Evolutionary conservation across 1,140 invertebrate genomes (phyloP), one percentile per base, ranked within the genome.

Genomic region (Diploscapter pachys): DNA sequence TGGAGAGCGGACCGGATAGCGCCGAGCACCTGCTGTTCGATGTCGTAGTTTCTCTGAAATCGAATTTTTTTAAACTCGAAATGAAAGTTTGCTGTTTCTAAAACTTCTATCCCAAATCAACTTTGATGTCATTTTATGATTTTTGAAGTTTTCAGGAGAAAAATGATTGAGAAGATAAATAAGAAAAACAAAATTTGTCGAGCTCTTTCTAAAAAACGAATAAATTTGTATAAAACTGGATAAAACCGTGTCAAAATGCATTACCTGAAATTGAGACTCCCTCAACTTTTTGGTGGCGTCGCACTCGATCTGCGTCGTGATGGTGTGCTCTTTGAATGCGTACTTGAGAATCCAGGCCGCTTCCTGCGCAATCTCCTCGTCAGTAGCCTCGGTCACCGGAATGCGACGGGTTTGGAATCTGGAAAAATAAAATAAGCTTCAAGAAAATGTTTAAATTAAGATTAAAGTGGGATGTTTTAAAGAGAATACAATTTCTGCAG

Each of bases 331-430:
- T 73, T 90, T 90, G 87, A 98, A 98, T 0, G 93, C 94, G 82
- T 95, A 92, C 76, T 93, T 92, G 85, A 95, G 96, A 63, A 99
- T 98, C 96, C 96, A 99, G 80, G 95, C 92, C 0, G 96, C 93
- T 87, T 99, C 97, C 71, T 94, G 91, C 61, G 95, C 91, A 3
- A 98, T 84, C 86, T 99, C 95, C n/a, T 85, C 86, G 68, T 89
- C 88, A 13, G 92, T 92, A 3, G 89, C 92, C 0, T 92, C 83
- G 0, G 91, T 93, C 2, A 85, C 94, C 87, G 80, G 94, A 53
- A 96, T 90, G 78, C 91, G 90, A 13, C 96, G 90, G 48, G 97
- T 87, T 88, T 97, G 92, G 92, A 95, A 93, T 54, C 54, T 69
- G 74, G 9, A 76, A 71, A 13, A 76, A 65, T 11, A 59, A 8